Evolutionary conservation across 2,888 invertebrate genomes (phyloP), one percentile per base, ranked within the genome.

Genomic region (Cheilosia pagana): DNA sequence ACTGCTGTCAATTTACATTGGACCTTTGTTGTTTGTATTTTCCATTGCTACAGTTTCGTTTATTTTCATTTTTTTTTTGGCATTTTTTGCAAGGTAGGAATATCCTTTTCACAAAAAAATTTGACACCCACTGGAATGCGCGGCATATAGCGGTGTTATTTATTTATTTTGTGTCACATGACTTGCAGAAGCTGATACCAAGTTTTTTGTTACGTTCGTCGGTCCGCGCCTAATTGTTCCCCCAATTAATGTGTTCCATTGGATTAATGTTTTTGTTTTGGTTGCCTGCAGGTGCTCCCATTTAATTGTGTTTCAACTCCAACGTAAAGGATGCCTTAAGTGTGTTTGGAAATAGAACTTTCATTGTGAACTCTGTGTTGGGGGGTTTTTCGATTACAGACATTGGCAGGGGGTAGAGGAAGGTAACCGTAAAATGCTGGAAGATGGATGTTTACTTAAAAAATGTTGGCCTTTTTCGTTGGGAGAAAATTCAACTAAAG

Each of bases 1-100:
- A 59, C 35, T 39, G 35, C 23, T 52, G 65, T 52, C 65, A 50
- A 60, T 71, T 71, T 70, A 45, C 48, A 70, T 70, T 57, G 70
- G 35, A 48, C 57, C 23, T 39, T 48, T 21, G 45, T 55, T 35
- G 16, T 25, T 53, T 41, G 52, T 52, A 28, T 65, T 39, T 57
- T 59, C 41, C n/a, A 23, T 28, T 6, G 25, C 41, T 41, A 39
- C 31, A 21, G n/a, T 31, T 55, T 55, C 21, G 16, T 41, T 53
- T 53, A 41, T 53, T 16, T 10, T 23, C n/a, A n/a, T 43, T 31
- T 43, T 43, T 19, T 31, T 28, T 19, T 31, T 31, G n/a, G n/a
- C 12, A 28, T 28, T 10, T 35, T 35, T 10, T 35, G 35, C 12
- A 2, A 31, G 10, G 28, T 28, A 28, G 19, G 10, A 41, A 67